phyloP scores from a whole-genome alignment of 2,797 vertebrate species.

The Lacerta bilineata region DNA sequence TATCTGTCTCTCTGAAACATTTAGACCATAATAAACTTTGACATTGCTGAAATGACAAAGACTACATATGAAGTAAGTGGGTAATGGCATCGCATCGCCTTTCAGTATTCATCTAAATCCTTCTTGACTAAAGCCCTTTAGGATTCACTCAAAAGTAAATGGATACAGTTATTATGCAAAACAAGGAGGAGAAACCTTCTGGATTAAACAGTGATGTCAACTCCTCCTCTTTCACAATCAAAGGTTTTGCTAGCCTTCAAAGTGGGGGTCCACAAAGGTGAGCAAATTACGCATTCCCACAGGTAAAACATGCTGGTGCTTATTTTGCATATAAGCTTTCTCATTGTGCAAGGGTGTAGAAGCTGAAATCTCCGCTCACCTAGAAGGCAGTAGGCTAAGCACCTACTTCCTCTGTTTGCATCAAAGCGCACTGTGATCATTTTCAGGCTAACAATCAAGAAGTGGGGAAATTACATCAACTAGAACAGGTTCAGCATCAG shows the following conservation, averaged over 20 bases:
- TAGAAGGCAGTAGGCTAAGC: neutral
- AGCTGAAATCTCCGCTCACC: neutral
- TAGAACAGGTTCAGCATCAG: neutral
- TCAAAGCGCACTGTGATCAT: neutral
- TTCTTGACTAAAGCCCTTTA: constrained; percentile 54
- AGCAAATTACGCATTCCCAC: neutral
- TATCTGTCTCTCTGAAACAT: constrained; percentile 39
- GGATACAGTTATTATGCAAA: constrained; percentile 47
- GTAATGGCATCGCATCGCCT: constrained; percentile 37
- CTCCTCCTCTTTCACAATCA: constrained; percentile 24
- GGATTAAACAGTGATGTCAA: constrained; percentile 36
- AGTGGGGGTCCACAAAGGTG: neutral
- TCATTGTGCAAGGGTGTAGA: neutral
- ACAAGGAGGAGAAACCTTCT: constrained; percentile 38
- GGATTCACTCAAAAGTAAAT: constrained; percentile 44
- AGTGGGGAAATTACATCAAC: neutral
- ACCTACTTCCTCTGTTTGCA: neutral
- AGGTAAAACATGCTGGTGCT: neutral
- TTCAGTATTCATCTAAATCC: constrained; percentile 53
- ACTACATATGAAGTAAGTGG: constrained; percentile 48
- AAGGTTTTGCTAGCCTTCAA: neutral
- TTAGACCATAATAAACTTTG: constrained; percentile 41
- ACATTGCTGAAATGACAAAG: constrained; percentile 55
- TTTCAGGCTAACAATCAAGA: neutral
- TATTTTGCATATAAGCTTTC: neutral